Percentiles rank a stretch among this genome's conserved stretches.
Evolutionary conservation across 2,888 invertebrate species (phyloP).

Genomic region (Aspidiotus destructor): DNA sequence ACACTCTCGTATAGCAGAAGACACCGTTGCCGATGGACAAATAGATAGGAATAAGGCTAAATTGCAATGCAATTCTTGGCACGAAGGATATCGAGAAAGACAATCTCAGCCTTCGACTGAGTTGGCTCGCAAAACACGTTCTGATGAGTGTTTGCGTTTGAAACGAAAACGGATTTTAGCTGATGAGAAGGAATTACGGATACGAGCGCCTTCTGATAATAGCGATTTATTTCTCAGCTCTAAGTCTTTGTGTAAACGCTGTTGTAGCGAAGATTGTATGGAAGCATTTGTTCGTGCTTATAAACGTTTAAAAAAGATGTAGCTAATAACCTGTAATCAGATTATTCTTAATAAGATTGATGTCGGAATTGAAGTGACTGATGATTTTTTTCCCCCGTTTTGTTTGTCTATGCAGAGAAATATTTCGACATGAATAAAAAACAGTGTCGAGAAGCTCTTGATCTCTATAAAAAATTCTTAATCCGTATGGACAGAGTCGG

Average conservation of each 20-base stretch:
- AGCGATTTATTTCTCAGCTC: too few relatives aligned
- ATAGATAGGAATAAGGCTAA: too few relatives aligned
- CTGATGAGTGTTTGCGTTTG: too few relatives aligned
- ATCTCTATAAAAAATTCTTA: conserved; percentile 96
- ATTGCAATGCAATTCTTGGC: too few relatives aligned
- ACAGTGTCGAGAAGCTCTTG: conserved; percentile 93
- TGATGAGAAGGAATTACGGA: too few relatives aligned
- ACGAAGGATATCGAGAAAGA: too few relatives aligned
- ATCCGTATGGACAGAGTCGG: conserved; percentile 97
- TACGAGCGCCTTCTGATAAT: too few relatives aligned
- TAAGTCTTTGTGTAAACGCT: conserved; percentile 16
- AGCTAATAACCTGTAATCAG: background rate
- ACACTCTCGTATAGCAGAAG: too few relatives aligned
- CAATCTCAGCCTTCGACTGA: too few relatives aligned
- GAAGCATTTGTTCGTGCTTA: conserved; percentile 21
- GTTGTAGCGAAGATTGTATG: conserved; percentile 20
- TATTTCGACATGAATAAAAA: conserved; percentile 99
- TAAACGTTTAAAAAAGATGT: conserved; percentile 21
- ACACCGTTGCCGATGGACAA: too few relatives aligned
- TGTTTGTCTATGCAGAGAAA: conserved; percentile 59
- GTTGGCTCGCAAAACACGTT: too few relatives aligned
- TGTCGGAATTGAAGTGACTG: background rate
- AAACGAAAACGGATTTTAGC: too few relatives aligned
- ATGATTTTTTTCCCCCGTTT: conserved; percentile 24
- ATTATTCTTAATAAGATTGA: background rate